Base-by-base conservation (phyloP, 2,113 vertebrate genomes). In the Girardinichthys multiradiatus region DNA sequence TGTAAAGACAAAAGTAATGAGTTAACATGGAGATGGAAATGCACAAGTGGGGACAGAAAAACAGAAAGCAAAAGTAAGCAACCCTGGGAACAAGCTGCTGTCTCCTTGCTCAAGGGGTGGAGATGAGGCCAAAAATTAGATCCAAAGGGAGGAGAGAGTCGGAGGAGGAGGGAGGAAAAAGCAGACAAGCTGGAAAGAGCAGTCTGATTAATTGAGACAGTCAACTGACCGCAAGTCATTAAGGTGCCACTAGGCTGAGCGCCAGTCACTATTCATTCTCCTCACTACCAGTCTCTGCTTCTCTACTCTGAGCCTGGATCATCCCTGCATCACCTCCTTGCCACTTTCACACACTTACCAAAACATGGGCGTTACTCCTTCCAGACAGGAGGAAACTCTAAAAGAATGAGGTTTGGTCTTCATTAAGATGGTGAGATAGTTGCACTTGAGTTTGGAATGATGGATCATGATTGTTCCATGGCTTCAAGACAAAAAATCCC, bases 161-260 rank as follows among this genome's bases (percentile, higher is more conserved):
- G 35, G 11, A 51, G 30, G 37, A 68, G 60, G 80, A 66, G 62
- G 35, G 8, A 59, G 28, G 21, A 68, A 64, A 81, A 72, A 70
- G 35, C 59, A 77, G 68, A 70, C 67, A 27, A 78, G 71, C 48
- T 1, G 70, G 86, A 91, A 89, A 84, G 87, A 92, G 87, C 84
- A 88, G 79, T 85, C 86, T 90, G 90, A 93, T 92, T 89, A 92
- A 93, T 90, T 92, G 91, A 93, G 92, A 93, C 91, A 90, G 86
- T 88, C 88, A 90, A 91, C 89, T 92, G 89, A 93, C 90, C 89
- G 84, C 90, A 89, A 90, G 90, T 92, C 90, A 91, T 94, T 92
- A 92, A 90, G 90, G 85, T 77, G 89, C 90, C 89, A 90, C 74
- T 86, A 88, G 91, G 89, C 85, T 76, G 85, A 91, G 86, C 69